Evolutionary conservation across 2,888 invertebrate species (phyloP).

Genomic region (Oligia fasciuncula): DNA sequence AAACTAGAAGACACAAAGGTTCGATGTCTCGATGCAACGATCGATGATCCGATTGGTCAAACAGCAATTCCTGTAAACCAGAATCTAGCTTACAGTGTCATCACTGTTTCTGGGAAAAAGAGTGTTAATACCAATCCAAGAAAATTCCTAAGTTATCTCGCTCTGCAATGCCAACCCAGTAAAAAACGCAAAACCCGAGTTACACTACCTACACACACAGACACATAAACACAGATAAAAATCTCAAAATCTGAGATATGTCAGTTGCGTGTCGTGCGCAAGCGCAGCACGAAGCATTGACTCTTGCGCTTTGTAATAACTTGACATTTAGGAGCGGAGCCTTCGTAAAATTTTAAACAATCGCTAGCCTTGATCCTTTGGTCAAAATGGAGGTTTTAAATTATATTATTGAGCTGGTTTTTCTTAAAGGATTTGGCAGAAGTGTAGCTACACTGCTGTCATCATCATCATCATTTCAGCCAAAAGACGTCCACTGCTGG

Average conservation of each 20-base stretch:
- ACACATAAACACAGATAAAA: conserved; percentile 15
- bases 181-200: neutral
- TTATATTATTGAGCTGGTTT: conserved; percentile 1
- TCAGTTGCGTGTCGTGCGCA: conserved; percentile 24
- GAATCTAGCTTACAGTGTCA: neutral
- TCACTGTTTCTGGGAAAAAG: neutral
- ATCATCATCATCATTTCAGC: no score
- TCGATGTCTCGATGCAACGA: no score
- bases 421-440: neutral
- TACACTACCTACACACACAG: conserved; percentile 4
- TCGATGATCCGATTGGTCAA: no score
- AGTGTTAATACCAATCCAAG: neutral
- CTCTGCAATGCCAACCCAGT: neutral
- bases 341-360: conserved; percentile 48
- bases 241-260: conserved; percentile 40
- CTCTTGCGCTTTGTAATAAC: conserved; percentile 67
- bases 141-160: neutral
- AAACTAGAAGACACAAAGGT: no score
- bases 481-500: no score
- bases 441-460: neutral
- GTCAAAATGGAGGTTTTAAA: conserved; percentile 8
- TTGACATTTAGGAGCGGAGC: conserved; percentile 51
- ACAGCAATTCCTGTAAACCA: no score
- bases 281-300: conserved; percentile 61
- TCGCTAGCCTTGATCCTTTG: conserved; percentile 44